Conservation (phyloP, 2,888 invertebrate genomes). For the Branchinecta sandiegonensis region DNA sequence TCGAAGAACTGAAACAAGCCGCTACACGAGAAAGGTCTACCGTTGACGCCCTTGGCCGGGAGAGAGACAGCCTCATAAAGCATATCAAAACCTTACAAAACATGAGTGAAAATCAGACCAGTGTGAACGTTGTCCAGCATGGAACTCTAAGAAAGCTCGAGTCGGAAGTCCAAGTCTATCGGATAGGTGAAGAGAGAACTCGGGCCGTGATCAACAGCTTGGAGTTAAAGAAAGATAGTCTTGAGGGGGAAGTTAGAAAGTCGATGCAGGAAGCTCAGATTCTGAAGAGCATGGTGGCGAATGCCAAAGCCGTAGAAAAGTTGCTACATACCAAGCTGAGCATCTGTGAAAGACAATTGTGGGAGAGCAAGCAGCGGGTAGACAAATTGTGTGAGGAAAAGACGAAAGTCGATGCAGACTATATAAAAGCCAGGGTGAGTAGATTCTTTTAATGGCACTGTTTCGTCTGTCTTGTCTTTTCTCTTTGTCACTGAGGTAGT, state of each 20-base stretch:
- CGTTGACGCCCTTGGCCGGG: not conserved
- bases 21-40: not conserved
- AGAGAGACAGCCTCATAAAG: not conserved
- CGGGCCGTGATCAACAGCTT: not conserved
- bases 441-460: not conserved
- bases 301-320: not conserved
- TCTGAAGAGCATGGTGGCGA: not conserved
- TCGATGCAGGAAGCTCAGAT: not conserved
- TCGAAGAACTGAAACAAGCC: constrained; percentile 4
- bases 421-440: not conserved
- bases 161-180: not conserved
- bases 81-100: not conserved
- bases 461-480: too few species aligned
- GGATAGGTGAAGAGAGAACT: not conserved
- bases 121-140: not conserved
- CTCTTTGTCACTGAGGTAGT: too few species aligned
- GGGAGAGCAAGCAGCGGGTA: not conserved
- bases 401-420: not conserved
- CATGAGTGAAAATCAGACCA: not conserved
- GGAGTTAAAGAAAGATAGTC: not conserved
- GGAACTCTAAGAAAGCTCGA: not conserved
- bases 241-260: not conserved
- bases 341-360: not conserved
- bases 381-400: not conserved
- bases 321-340: too few species aligned